phyloP scores from a whole-genome alignment of 2,797 vertebrate species.

The Liparis tanakae region DNA sequence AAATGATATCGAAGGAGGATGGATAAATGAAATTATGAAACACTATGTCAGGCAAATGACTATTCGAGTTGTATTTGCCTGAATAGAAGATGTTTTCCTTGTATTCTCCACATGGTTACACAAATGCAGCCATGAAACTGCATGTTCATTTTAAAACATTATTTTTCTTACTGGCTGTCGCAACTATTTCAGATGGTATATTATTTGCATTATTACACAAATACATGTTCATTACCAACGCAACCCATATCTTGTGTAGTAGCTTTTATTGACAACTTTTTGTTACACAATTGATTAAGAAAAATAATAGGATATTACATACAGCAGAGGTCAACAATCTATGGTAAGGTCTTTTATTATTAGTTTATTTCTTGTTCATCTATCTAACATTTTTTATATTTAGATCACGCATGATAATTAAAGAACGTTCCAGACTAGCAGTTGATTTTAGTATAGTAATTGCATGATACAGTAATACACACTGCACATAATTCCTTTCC shows the following conservation, averaged over 20 bases:
- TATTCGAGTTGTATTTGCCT: neutral
- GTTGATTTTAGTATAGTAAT: neutral
- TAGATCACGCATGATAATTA: neutral
- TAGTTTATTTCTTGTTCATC: neutral
- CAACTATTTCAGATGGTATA: no score
- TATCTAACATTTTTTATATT: neutral
- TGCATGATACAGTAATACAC: neutral
- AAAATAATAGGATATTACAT: neutral
- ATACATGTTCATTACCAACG: neutral
- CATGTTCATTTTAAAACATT: neutral
- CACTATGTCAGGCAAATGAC: neutral
- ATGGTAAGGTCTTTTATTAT: neutral
- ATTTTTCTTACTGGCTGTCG: neutral
- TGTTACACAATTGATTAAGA: no score
- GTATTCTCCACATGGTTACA: neutral
- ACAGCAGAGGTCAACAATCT: neutral
- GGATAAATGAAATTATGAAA: neutral
- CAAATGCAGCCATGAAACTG: neutral
- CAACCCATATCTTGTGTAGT: neutral
- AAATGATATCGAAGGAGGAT: neutral
- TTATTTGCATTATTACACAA: neutral
- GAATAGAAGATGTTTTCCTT: neutral
- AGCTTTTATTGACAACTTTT: neutral
- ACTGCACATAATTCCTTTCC: neutral
- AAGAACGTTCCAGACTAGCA: neutral